phyloP scores from a whole-genome alignment of 1,140 invertebrate genomes.

The Ganaspis sp. region DNA sequence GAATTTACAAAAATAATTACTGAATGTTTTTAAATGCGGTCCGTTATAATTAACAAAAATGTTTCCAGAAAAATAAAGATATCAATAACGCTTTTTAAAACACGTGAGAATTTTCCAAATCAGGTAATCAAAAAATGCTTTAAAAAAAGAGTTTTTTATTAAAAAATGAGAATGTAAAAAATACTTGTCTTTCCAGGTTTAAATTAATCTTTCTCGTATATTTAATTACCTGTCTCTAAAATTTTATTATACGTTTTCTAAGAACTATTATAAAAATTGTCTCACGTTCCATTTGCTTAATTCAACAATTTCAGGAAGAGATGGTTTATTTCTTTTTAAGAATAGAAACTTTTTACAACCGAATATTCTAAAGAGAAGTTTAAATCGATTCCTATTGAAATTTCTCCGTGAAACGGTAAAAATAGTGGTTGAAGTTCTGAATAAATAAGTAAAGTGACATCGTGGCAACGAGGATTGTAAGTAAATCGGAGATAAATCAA shows the following conservation, averaged over 20 bases:
- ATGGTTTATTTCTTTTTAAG: neutral
- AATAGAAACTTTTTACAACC: neutral
- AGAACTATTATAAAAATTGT: neutral
- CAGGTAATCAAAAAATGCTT: too few species aligned
- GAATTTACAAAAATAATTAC: too few species aligned
- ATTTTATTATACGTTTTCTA: neutral
- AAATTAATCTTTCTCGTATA: too few species aligned
- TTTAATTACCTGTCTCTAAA: too few species aligned
- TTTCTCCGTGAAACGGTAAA: neutral
- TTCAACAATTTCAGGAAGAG: neutral
- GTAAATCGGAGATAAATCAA: conserved; percentile 11
- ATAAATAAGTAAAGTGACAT: conserved; percentile 21
- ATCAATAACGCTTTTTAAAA: too few species aligned
- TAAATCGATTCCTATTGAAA: neutral
- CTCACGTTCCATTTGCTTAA: conserved; percentile 13
- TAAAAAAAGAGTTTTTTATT: too few species aligned
- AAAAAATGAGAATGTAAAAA: too few species aligned
- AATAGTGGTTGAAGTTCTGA: conserved; percentile 4
- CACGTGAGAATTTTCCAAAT: too few species aligned
- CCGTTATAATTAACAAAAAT: too few species aligned
- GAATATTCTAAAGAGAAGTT: neutral
- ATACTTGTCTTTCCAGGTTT: too few species aligned
- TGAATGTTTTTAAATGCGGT: too few species aligned
- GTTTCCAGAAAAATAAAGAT: too few species aligned
- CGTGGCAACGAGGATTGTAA: neutral